phyloP scores from a whole-genome alignment of 2,888 invertebrate species.

The Ophraella communa region DNA sequence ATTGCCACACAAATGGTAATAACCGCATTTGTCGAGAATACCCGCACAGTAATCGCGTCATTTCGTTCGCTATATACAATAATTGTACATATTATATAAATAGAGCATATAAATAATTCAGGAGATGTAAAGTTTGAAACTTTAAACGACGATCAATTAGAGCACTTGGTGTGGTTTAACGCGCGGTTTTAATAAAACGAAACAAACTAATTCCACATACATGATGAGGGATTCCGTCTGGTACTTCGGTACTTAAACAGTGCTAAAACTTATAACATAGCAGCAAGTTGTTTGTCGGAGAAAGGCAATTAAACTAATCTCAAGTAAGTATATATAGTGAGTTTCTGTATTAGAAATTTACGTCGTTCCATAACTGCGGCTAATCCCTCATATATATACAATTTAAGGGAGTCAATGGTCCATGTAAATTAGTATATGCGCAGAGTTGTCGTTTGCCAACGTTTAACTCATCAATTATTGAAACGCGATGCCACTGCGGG shows the following conservation, averaged over 20 bases:
- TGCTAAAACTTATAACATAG: constrained; percentile 41
- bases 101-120: constrained; percentile 24
- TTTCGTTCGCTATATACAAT: background rate
- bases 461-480: constrained; percentile 22
- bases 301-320: constrained; percentile 54
- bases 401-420: constrained; percentile 50
- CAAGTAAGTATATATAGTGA: constrained; percentile 45
- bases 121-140: constrained; percentile 32
- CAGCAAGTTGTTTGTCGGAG: constrained; percentile 46
- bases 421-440: constrained; percentile 50
- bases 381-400: constrained; percentile 47
- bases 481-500: background rate
- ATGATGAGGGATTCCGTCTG: constrained; percentile 44
- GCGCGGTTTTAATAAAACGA: constrained; percentile 41
- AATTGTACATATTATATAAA: background rate
- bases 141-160: constrained; percentile 42
- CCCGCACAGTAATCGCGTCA: background rate
- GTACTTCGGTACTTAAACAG: constrained; percentile 38
- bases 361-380: constrained; percentile 49
- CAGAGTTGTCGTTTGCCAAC: constrained; percentile 15
- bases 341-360: constrained; percentile 48
- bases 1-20: no score
- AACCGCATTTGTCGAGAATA: background rate
- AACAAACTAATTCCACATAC: constrained; percentile 46
- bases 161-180: constrained; percentile 34